Percentiles rank a stretch among this genome's conserved stretches.
These are phyloP conservation scores for Carassius carassius DNA, from an alignment of 2,113 vertebrate species.

Conservation along the genomic window DNA sequence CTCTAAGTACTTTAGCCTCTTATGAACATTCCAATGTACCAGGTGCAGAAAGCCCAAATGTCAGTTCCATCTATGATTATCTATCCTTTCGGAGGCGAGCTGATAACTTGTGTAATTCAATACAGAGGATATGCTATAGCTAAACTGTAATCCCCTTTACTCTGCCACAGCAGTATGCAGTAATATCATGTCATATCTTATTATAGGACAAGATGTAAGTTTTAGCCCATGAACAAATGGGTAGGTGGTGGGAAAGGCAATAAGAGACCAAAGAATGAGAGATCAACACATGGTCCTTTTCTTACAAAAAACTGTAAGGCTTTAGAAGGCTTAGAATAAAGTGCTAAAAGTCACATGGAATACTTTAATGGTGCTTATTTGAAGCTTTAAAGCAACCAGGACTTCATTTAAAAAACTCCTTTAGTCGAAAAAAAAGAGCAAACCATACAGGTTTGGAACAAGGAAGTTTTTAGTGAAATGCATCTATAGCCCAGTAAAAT, in stretches of 20 bases:
- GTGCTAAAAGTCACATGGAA: background rate
- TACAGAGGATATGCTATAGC: conserved; percentile 49
- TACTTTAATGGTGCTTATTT: conserved; percentile 3
- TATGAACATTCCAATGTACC: conserved; percentile 29
- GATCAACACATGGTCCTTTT: background rate
- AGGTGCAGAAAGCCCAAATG: conserved; percentile 43
- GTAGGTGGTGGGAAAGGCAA: conserved; percentile 16
- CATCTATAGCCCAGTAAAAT: background rate
- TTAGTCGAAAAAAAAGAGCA: background rate
- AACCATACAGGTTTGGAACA: background rate
- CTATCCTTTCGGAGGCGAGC: conserved; percentile 67
- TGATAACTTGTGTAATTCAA: conserved; percentile 70
- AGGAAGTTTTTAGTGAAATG: background rate
- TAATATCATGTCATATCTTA: conserved; percentile 58
- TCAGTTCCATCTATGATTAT: conserved; percentile 46
- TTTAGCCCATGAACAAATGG: conserved; percentile 38
- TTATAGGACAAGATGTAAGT: conserved; percentile 52
- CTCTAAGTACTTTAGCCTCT: conserved; percentile 11
- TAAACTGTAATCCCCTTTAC: conserved; percentile 71
- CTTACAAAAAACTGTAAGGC: background rate
- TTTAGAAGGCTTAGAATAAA: background rate
- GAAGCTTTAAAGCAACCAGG: background rate
- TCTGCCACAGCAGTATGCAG: conserved; percentile 61
- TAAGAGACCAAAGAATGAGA: conserved; percentile 15
- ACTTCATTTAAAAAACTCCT: no score